phyloP scores from a whole-genome alignment of 92 coral and sea anemone species.

The Metridium senile region DNA sequence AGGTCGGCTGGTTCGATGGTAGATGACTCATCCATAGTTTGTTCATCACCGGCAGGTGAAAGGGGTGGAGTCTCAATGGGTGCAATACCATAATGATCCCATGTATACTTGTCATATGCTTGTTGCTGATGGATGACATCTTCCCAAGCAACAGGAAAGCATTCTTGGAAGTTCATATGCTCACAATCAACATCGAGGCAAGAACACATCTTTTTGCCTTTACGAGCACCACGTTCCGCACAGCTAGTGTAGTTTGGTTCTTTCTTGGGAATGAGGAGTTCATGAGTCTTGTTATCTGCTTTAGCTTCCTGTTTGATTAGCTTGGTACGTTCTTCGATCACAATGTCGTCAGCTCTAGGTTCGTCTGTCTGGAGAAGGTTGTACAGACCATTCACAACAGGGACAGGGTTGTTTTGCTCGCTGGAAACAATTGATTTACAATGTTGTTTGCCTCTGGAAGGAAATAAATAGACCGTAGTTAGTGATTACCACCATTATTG shows the following conservation, averaged over 20 bases:
- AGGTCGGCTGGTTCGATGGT: conserved; percentile 1
- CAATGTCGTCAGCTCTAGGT: conserved; percentile 59
- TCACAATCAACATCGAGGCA: conserved; percentile 75
- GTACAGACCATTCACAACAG: conserved; percentile 55
- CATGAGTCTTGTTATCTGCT: conserved; percentile 34
- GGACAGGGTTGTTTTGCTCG: conserved; percentile 73
- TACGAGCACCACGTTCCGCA: conserved; percentile 24
- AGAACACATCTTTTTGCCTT: conserved; percentile 56
- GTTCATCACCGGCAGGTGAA: conserved; percentile 13
- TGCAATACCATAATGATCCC: conserved; percentile 59
- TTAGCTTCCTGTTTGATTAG: conserved; percentile 67
- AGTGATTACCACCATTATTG: no score
- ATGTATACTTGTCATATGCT: conserved; percentile 53
- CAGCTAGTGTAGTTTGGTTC: conserved; percentile 41
- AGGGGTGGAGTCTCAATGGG: conserved; percentile 44
- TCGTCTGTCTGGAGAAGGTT: conserved; percentile 64
- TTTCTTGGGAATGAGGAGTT: conserved; percentile 37
- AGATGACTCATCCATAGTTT: neutral
- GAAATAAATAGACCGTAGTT: conserved; percentile 8
- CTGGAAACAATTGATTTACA: conserved; percentile 45
- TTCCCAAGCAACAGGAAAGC: conserved; percentile 78
- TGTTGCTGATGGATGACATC: conserved; percentile 72
- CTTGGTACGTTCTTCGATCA: conserved; percentile 78
- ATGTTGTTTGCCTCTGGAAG: conserved; percentile 44
- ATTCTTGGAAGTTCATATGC: conserved; percentile 77